These are phyloP conservation scores for Chaetophractus vellerosus DNA, from an alignment of 2,797 vertebrate genomes.

Conservation along the genomic window DNA sequence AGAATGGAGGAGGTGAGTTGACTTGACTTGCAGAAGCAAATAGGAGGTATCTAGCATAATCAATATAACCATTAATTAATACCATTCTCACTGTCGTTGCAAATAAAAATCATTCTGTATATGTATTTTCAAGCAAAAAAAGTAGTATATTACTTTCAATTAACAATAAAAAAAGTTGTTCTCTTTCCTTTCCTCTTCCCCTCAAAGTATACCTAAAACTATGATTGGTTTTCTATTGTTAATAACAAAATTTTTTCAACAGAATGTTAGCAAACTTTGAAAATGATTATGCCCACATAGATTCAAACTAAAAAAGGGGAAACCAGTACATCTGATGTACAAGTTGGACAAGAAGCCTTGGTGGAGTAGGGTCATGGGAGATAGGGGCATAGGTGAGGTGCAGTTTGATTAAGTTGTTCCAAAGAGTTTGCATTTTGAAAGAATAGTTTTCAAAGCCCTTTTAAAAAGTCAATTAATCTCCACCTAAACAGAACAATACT, in stretches of 20 bases:
- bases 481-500: background rate
- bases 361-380: background rate
- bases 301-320: background rate
- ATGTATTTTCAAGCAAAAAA: constrained; percentile 27
- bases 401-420: background rate
- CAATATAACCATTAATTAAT: background rate
- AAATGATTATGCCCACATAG: background rate
- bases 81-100: background rate
- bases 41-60: background rate
- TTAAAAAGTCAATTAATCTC: background rate
- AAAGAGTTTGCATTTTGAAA: constrained; percentile 52
- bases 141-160: constrained; percentile 24
- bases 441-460: background rate
- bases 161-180: background rate
- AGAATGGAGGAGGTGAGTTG: background rate
- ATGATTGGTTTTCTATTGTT: background rate
- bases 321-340: background rate
- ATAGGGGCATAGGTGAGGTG: background rate
- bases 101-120: background rate
- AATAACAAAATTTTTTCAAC: background rate
- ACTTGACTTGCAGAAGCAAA: background rate
- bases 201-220: background rate
- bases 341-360: background rate
- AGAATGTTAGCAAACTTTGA: background rate
- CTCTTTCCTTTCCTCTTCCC: background rate